Base-by-base conservation (phyloP, 2,888 invertebrate genomes). In the Slavum lentiscoides region DNA sequence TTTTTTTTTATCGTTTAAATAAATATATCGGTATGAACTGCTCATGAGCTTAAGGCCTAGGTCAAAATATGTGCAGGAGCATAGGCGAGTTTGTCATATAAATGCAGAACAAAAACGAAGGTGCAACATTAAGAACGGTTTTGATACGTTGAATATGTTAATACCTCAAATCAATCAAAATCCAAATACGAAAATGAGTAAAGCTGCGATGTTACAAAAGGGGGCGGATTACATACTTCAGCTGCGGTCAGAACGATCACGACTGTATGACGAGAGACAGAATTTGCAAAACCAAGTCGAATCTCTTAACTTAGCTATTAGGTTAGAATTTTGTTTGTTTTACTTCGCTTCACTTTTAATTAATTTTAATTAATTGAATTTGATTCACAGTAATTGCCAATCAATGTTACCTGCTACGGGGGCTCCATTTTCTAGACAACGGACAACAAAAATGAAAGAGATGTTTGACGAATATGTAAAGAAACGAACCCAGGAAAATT, bases 131-230 rank as follows among this genome's bases (percentile, higher is more conserved):
- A 97, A 97, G 88, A 95, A 94, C 86, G 97, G 97, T 61, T 98
- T 98, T 87, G 97, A 98, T 87, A 93, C 93, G 87, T 89, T 98
- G 83, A 95, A 97, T 87, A 92, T 93, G 83, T 90, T 98, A 82
- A 96, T 98, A 86, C 97, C 98, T 43, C 94, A 96, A 84, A 89
- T 97, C 82, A 93, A 92, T 87, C 92, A 93, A 85, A 97, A 94
- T 88, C 94, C 96, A 37, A 94, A 93, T 86, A 92, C 94, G 9
- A 97, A 97, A 91, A 90, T 95, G 84, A 95, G 95, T 88, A 98
- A 98, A 88, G 97, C 97, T 64, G 96, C 96, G 23, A 96, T 97
- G 95, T 88, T 98, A 77, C 96, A 97, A 86, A 97, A 97, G 87
- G 96, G 97, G 82, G 97, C 97, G 9, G 97, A 98, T 85, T 96